A percentile compares a stretch with the other conserved stretches of the same genome.
phyloP scores from a whole-genome alignment of 2,888 invertebrate species.

The Kryphioiulus occultus region DNA sequence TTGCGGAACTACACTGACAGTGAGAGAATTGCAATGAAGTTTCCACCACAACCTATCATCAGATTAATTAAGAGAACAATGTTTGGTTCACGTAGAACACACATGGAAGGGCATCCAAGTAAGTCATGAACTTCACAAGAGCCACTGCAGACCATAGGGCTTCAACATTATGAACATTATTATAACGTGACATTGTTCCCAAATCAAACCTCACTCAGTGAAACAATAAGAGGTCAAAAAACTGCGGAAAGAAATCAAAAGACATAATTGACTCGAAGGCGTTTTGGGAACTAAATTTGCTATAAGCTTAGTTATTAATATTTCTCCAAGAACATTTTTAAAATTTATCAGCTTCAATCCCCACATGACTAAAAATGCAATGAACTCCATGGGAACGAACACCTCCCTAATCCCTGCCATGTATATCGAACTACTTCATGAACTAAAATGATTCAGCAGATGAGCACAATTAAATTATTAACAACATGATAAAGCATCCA shows the following conservation, averaged over 20 bases:
- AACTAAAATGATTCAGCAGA: conserved; percentile 8
- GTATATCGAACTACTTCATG: neutral
- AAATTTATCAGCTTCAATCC: neutral
- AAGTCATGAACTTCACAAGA: neutral
- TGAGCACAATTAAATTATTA: conserved; percentile 17
- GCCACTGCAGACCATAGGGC: neutral
- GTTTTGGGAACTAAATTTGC: neutral
- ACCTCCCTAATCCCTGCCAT: neutral
- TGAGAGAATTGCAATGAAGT: neutral
- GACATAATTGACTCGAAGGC: neutral
- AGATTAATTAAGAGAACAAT: neutral
- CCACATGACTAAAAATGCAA: too few relatives aligned
- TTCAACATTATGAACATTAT: neutral
- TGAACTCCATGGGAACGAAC: neutral
- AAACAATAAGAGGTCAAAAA: neutral
- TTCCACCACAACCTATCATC: neutral
- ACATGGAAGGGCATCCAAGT: neutral
- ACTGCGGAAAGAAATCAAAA: neutral
- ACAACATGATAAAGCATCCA: neutral
- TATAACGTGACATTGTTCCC: neutral
- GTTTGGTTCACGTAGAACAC: neutral
- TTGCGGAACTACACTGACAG: neutral
- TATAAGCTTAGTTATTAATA: neutral
- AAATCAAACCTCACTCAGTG: neutral
- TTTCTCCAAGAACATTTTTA: neutral